Base-by-base conservation (phyloP, 2,888 invertebrate species). In the Drosophila monieri region DNA sequence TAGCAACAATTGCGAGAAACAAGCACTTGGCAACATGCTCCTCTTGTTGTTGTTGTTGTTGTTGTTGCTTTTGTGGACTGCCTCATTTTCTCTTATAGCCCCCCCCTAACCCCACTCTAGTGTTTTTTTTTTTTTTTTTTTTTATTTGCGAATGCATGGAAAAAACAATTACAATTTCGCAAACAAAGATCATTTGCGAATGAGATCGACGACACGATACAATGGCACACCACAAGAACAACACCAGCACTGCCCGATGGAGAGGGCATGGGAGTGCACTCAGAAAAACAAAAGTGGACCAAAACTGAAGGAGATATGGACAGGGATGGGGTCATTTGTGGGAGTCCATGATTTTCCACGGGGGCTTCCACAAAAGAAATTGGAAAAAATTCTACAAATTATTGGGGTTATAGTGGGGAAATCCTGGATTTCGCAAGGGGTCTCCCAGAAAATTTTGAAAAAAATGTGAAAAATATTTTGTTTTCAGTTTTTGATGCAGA, bases 121-220 rank as follows among this genome's bases (percentile, higher is more conserved):
- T 12, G 32, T 27, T 2, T 27, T 27, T 27, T 9, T 27, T 8
- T 8, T 27, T 27, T 27, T 27, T 27, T 8, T 55, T 58, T 55
- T 47, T 59, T 62, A 77, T 72, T 71, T 71, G 85, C 67, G 76
- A 58, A 27, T 23, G 32, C 3, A 69, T 68, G 58, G 60, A 60
- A 65, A 78, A 80, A 81, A 87, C 85, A 81, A 81, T 85, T 81
- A 76, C 79, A 72, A 85, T 78, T 87, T 87, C 71, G 85, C 85
- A 78, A 87, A 85, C 87, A 80, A 85, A 81, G 81, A 78, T 84
- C 76, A 80, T 86, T 87, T 80, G 79, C 79, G 76, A 78, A 76
- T 72, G 78, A 76, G 87, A 78, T 80, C 78, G 87, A 72, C 87
- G 76, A 72, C 66, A 72, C 71, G 69, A 78, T 78, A 73, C 55